Percentiles rank a stretch among this genome's conserved stretches.
These are phyloP conservation scores for Apis dorsata DNA, from an alignment of 1,140 invertebrate genomes.

Conservation along the genomic window DNA sequence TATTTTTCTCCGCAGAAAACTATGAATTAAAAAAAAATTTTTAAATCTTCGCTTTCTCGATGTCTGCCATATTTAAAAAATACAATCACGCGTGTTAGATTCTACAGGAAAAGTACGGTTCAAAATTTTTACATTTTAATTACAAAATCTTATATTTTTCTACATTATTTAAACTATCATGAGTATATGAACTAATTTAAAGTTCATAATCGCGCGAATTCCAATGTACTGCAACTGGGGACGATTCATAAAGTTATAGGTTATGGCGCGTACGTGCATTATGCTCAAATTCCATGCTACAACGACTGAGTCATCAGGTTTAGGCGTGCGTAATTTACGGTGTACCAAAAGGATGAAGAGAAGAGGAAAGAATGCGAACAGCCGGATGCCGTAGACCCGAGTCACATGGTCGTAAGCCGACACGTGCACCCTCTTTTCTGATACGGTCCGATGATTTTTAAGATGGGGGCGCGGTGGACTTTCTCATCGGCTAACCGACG, in stretches of 20 bases:
- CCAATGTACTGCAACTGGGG: not conserved
- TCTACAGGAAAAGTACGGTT: too few relatives aligned
- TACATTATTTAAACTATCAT: not conserved
- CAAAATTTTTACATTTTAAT: too few relatives aligned
- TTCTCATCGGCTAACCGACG: constrained; percentile 23
- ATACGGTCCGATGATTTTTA: constrained; percentile 65
- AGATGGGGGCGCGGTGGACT: constrained; percentile 37
- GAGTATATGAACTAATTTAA: not conserved
- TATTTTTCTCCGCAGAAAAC: too few relatives aligned
- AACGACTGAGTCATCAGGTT: constrained; percentile 65
- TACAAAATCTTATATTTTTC: not conserved
- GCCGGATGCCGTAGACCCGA: constrained; percentile 67
- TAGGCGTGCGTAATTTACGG: constrained; percentile 65
- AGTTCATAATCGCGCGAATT: not conserved
- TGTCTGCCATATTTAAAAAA: too few relatives aligned
- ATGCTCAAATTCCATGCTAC: constrained; percentile 56
- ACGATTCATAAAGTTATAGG: not conserved
- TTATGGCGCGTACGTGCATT: constrained; percentile 28
- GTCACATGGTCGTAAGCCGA: constrained; percentile 70
- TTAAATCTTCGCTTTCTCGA: too few relatives aligned
- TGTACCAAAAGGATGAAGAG: constrained; percentile 63
- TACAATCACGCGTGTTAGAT: too few relatives aligned
- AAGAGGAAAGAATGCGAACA: constrained; percentile 72
- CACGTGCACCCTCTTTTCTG: constrained; percentile 59
- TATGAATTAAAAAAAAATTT: too few relatives aligned